Evolutionary conservation across 2,113 vertebrate genomes (phyloP).

Genomic region (Sula dactylatra): DNA sequence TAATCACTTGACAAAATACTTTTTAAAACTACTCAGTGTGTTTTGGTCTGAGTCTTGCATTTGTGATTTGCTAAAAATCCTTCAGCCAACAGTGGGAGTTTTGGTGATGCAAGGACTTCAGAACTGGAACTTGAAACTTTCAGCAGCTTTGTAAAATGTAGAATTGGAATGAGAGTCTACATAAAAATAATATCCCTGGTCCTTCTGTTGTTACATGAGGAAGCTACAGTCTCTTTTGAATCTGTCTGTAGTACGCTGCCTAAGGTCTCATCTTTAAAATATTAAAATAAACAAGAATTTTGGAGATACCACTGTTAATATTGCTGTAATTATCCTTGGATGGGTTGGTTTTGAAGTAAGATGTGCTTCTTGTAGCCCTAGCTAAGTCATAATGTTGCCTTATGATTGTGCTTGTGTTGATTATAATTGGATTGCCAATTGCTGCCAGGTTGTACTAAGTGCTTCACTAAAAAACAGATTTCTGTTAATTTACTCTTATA

Average conservation of each 20-base stretch:
- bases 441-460: not conserved
- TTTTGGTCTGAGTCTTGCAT: not conserved
- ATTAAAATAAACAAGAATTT: not conserved
- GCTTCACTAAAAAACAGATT: not conserved
- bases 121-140: not conserved
- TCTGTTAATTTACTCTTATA: not conserved
- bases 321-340: not conserved
- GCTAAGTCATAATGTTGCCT: not conserved
- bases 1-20: not conserved
- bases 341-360: not conserved
- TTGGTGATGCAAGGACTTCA: not conserved
- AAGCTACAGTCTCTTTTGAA: not conserved
- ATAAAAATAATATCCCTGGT: not conserved
- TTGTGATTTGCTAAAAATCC: not conserved
- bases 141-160: not conserved
- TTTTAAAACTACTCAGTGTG: not conserved
- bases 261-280: not conserved
- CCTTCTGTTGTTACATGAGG: not conserved
- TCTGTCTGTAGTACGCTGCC: not conserved
- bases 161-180: not conserved
- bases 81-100: not conserved
- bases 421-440: conserved; percentile 6
- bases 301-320: not conserved
- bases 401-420: not conserved
- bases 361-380: not conserved